These are phyloP conservation scores for Drosophila sp. DNA, from an alignment of 1,140 invertebrate genomes.

Conservation along the genomic window DNA sequence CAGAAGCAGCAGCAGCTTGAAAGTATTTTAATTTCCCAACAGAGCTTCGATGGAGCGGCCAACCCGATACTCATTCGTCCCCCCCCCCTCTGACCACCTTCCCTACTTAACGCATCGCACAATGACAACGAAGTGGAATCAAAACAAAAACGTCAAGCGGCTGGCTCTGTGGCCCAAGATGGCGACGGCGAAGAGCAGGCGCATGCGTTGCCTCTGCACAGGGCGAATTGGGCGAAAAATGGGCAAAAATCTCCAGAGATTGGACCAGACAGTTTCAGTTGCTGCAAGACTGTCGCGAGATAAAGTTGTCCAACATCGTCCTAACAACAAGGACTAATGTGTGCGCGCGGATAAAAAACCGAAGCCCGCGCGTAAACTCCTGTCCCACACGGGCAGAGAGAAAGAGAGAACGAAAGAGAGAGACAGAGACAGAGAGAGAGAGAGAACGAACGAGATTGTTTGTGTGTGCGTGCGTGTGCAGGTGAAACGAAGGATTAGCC, in stretches of 20 bases:
- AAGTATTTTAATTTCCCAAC: conserved; percentile 76
- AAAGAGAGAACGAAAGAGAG: conserved; percentile 1
- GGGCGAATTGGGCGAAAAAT: conserved; percentile 55
- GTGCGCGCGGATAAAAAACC: conserved; percentile 32
- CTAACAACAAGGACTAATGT: conserved; percentile 26
- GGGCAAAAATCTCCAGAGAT: conserved; percentile 44
- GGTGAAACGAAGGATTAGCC: conserved; percentile 45
- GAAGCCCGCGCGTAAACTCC: conserved; percentile 70
- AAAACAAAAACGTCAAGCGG: conserved; percentile 71
- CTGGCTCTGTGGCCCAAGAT: conserved; percentile 2
- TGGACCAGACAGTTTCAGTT: conserved; percentile 47
- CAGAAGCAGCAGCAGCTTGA: conserved; percentile 45
- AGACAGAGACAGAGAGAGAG: not conserved
- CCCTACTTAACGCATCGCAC: conserved; percentile 5
- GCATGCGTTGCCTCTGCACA: conserved; percentile 67
- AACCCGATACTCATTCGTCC: conserved; percentile 13
- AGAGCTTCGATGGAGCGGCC: conserved; percentile 36
- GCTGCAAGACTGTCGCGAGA: conserved; percentile 72
- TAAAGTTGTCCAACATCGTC: conserved; percentile 47
- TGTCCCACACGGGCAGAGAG: conserved; percentile 10
- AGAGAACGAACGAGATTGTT: not conserved
- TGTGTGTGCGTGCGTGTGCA: conserved; percentile 31
- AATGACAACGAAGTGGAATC: conserved; percentile 60
- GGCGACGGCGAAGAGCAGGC: conserved; percentile 39
- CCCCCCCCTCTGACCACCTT: conserved; percentile 6